These are phyloP conservation scores for Acipenser ruthenus DNA, from an alignment of 2,797 vertebrate species.

Conservation along the genomic window DNA sequence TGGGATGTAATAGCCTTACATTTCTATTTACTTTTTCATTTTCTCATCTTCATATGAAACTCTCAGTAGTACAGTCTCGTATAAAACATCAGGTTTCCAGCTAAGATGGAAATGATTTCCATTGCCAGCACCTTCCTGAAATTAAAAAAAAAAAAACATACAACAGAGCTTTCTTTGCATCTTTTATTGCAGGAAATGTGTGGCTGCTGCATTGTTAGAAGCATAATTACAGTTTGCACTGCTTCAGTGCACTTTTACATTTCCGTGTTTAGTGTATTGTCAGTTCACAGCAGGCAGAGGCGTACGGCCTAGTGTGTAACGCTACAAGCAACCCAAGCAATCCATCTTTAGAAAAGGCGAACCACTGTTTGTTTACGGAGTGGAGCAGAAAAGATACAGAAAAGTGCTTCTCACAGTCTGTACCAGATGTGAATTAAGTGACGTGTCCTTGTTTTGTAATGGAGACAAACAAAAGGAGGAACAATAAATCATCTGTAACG, in stretches of 20 bases:
- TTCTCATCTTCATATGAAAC: constrained; percentile 25
- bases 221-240: constrained; percentile 3
- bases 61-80: constrained; percentile 10
- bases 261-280: too few species aligned
- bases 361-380: too few species aligned
- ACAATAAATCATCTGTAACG: too few species aligned
- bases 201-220: constrained; percentile 33
- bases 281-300: too few species aligned
- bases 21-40: constrained; percentile 23
- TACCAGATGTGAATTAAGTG: too few species aligned
- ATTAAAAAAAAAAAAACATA: constrained; percentile 38
- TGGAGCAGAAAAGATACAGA: too few species aligned
- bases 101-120: constrained; percentile 22
- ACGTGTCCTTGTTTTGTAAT: neutral
- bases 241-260: too few species aligned
- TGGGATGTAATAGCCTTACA: constrained; percentile 26
- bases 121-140: constrained; percentile 33
- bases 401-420: too few species aligned
- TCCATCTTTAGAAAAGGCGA: too few species aligned
- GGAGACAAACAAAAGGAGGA: too few species aligned
- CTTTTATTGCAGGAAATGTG: constrained; percentile 33
- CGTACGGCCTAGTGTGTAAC: too few species aligned
- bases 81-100: constrained; percentile 3
- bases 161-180: constrained; percentile 32
- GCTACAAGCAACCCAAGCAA: too few species aligned